phyloP scores from a whole-genome alignment of 2,113 vertebrate species.

The Urocolius indicus region DNA sequence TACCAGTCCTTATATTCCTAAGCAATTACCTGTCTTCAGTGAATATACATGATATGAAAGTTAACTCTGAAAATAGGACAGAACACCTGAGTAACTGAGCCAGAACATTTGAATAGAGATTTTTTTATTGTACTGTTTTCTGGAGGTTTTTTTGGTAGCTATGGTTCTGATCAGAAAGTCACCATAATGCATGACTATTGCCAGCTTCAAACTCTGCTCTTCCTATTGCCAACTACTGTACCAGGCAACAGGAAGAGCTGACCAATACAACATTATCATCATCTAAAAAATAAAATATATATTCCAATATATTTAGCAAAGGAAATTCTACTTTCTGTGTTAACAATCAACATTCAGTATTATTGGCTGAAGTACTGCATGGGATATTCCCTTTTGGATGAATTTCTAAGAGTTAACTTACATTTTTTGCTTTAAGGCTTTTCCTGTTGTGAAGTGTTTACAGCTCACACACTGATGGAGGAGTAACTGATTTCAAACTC shows the following conservation, averaged over 20 bases:
- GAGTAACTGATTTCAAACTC: neutral
- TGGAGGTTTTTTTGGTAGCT: neutral
- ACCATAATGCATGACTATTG: neutral
- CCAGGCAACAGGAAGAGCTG: neutral
- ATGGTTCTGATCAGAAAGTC: neutral
- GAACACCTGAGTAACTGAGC: neutral
- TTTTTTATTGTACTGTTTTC: neutral
- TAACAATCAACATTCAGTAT: neutral
- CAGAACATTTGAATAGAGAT: too few relatives aligned
- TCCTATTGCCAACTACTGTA: neutral
- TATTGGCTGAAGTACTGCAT: neutral
- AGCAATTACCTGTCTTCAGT: neutral
- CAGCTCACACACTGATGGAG: neutral
- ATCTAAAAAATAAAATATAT: neutral
- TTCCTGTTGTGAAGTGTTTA: neutral
- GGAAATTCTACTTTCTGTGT: slow-evolving; percentile 14
- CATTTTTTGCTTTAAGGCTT: neutral
- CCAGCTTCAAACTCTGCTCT: neutral
- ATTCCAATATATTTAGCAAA: neutral
- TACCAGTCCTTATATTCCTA: neutral
- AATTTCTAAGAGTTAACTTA: neutral
- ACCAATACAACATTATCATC: neutral
- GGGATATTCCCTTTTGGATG: neutral
- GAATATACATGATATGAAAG: neutral
- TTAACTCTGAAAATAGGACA: neutral